Conservation (phyloP, 2,888 invertebrate genomes). For the Folsomia candida region DNA sequence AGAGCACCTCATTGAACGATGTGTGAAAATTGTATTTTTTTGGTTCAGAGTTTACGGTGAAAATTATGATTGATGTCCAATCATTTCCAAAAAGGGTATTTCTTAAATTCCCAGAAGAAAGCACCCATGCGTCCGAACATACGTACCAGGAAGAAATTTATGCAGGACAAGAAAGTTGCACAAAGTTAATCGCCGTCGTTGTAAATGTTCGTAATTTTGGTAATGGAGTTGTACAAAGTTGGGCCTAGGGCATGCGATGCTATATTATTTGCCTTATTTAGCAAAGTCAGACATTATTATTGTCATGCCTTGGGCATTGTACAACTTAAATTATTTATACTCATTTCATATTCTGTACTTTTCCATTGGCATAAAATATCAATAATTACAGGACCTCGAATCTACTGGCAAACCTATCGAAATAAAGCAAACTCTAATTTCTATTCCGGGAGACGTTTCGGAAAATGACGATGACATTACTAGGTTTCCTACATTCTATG, state of each 20-base stretch:
- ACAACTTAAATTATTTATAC: not conserved
- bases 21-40: not conserved
- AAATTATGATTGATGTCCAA: not conserved
- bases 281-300: too few relatives aligned
- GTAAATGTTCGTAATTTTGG: too few relatives aligned
- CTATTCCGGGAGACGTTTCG: not conserved
- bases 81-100: not conserved
- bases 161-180: constrained; percentile 15
- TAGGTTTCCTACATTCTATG: not conserved
- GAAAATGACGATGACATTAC: not conserved
- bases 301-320: not conserved
- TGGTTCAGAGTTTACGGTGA: constrained; percentile 2
- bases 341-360: too few relatives aligned
- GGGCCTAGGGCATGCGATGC: too few relatives aligned
- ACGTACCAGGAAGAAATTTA: not conserved
- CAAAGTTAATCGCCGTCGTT: constrained; percentile 6
- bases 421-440: constrained; percentile 17
- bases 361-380: too few relatives aligned
- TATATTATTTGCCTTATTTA: too few relatives aligned
- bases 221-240: too few relatives aligned
- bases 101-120: not conserved
- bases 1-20: too few relatives aligned
- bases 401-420: constrained; percentile 20
- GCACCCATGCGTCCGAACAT: not conserved
- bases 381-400: constrained; percentile 8